Evolutionary conservation across 30 jellyfish, hydroid and myxozoan species (phyloP).

Genomic region (Hydractinia echinata): DNA sequence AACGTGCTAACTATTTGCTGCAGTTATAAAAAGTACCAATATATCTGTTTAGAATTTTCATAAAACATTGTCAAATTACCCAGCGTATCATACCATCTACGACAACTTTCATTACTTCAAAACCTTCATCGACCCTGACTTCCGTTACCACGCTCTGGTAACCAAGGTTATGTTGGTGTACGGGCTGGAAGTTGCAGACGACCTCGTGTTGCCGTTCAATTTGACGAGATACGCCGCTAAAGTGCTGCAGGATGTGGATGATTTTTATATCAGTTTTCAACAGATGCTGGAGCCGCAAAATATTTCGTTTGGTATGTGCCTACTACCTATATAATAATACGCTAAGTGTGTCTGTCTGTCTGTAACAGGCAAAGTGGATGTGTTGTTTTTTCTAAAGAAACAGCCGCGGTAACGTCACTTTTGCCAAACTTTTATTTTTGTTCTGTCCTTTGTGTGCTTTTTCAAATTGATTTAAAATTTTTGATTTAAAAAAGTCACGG

Average conservation of each 20-base stretch:
- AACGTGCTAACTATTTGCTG: no score
- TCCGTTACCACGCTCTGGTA: constrained; percentile 59
- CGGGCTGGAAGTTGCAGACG: constrained; percentile 67
- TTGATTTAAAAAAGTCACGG: no score
- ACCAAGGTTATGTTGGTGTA: constrained; percentile 57
- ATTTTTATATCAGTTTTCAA: constrained; percentile 46
- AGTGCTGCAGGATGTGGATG: constrained; percentile 42
- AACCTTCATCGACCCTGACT: constrained; percentile 82
- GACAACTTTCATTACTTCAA: constrained; percentile 89
- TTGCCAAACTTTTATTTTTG: no score
- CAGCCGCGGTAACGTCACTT: no score
- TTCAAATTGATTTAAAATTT: no score
- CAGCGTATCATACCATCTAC: constrained; percentile 84
- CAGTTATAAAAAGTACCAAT: no score
- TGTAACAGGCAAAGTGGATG: no score
- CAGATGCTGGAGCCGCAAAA: constrained; percentile 40
- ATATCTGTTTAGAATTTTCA: neutral
- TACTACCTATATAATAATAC: no score
- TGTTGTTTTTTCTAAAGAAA: no score
- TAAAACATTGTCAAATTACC: constrained; percentile 35
- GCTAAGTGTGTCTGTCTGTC: no score
- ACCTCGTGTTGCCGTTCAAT: constrained; percentile 60
- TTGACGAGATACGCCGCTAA: constrained; percentile 66
- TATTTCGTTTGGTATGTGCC: constrained; percentile 51
- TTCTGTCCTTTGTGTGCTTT: no score